Evolutionary conservation across 2,113 vertebrate genomes (phyloP), one percentile per base, ranked within the genome.

Genomic region (Brachyhypopomus gauderio): DNA sequence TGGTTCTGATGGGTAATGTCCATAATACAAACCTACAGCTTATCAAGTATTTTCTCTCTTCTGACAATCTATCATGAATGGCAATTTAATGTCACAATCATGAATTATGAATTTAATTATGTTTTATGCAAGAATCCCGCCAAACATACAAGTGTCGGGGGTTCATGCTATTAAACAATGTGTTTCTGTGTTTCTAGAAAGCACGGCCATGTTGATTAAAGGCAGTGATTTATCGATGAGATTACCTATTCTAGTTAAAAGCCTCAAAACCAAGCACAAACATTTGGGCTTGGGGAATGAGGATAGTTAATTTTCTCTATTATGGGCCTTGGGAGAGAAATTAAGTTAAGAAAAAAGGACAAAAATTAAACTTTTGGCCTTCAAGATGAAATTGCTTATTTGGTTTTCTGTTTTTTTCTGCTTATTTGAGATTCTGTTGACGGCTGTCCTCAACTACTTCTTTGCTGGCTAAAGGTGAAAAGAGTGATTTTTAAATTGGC

Each of bases 21-120:
- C 38, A 62, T 73, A 73, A 79, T 83, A 71, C 59, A 67, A 60
- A 27, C 36, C 30, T 36, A 90, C 80, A 83, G 80, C 83, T 92
- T 88, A 84, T 79, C 80, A 52, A 25, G 58, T 48, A 17, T 67
- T 77, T 80, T 79, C 30, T 75, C 22, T 6, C 22, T 22, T 63
- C 9, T 85, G 77, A 83, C 34, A 75, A 58, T 81, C 58, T 0
- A 67, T 67, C 22, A 34, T 36, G 8, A 75, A 85, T 41, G 64
- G 52, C n/a, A 71, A 67, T 20, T 60, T 16, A 14, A 52, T 14
- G 12, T 52, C 45, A 79, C 70, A 30, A n/a, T 23, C 17, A 7
- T 75, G 64, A n/a, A 72, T 69, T 60, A 3, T 69, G 48, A 69
- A 25, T 41, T 66, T 7, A 34, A 23, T n/a, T 67, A 55, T 1